Conservation (phyloP, 2,113 vertebrate genomes). For the Edolisoma coerulescens region DNA sequence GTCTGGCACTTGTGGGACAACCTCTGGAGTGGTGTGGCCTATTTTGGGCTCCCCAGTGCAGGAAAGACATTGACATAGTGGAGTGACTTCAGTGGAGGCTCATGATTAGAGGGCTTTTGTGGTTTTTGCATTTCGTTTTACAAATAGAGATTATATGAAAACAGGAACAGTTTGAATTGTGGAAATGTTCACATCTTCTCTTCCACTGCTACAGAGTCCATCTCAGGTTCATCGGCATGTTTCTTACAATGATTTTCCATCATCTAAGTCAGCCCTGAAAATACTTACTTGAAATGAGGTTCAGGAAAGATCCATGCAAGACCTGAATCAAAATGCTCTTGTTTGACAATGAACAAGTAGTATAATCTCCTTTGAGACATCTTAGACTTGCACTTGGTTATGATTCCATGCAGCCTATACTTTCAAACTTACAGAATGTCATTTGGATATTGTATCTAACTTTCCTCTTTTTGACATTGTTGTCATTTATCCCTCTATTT, state of each 20-base stretch:
- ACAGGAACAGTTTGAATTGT: neutral
- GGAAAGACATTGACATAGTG: neutral
- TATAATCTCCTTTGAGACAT: neutral
- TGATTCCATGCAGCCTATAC: neutral
- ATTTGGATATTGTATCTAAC: neutral
- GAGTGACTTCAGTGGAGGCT: neutral
- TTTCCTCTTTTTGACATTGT: neutral
- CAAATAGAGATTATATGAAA: neutral
- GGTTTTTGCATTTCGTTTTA: neutral
- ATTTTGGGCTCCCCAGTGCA: neutral
- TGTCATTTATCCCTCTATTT: neutral
- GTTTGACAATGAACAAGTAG: neutral
- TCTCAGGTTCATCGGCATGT: neutral
- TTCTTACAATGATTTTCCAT: neutral
- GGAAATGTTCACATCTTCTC: neutral
- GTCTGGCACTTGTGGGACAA: accelerated
- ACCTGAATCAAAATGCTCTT: neutral
- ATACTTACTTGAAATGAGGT: neutral
- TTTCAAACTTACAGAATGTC: neutral
- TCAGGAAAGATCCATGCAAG: neutral
- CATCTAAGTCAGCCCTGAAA: neutral
- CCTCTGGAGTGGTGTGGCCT: neutral
- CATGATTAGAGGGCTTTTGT: neutral
- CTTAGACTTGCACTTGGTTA: neutral
- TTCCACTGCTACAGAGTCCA: neutral